Evolutionary conservation across 2,888 invertebrate genomes (phyloP).

Genomic region (Pterostichus niger): DNA sequence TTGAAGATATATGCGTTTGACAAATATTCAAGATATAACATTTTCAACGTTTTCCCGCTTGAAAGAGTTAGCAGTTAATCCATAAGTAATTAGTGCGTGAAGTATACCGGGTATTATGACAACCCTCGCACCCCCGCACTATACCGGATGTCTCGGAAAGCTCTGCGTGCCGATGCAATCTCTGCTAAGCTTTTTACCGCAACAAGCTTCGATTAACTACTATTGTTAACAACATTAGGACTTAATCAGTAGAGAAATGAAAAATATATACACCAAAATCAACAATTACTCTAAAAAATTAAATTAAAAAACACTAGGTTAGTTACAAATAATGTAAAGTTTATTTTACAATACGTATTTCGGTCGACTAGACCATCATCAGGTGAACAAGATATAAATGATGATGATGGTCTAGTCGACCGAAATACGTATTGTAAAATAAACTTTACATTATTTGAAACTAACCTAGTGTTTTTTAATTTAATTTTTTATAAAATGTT

Average conservation of each 20-base stretch:
- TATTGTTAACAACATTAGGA: slow-evolving; percentile 2
- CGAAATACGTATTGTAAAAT: too few species aligned
- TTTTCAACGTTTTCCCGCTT: slow-evolving; percentile 42
- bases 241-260: not conserved
- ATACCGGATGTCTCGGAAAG: slow-evolving; percentile 7
- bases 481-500: too few species aligned
- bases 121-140: not conserved
- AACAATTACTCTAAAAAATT: too few species aligned
- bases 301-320: too few species aligned
- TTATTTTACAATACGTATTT: too few species aligned
- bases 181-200: not conserved
- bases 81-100: slow-evolving; percentile 55
- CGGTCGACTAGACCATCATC: too few species aligned
- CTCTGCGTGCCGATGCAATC: slow-evolving; percentile 11
- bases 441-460: too few species aligned
- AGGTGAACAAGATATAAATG: too few species aligned
- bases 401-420: too few species aligned
- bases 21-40: slow-evolving; percentile 62
- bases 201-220: not conserved
- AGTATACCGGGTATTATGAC: slow-evolving; percentile 20
- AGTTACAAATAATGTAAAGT: too few species aligned
- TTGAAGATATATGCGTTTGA: slow-evolving; percentile 60
- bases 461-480: too few species aligned
- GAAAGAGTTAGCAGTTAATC: slow-evolving; percentile 55
- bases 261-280: not conserved